A percentile compares a stretch with the other conserved stretches of the same genome.
Conservation (phyloP, 2,113 vertebrate species). For the Passer domesticus region DNA sequence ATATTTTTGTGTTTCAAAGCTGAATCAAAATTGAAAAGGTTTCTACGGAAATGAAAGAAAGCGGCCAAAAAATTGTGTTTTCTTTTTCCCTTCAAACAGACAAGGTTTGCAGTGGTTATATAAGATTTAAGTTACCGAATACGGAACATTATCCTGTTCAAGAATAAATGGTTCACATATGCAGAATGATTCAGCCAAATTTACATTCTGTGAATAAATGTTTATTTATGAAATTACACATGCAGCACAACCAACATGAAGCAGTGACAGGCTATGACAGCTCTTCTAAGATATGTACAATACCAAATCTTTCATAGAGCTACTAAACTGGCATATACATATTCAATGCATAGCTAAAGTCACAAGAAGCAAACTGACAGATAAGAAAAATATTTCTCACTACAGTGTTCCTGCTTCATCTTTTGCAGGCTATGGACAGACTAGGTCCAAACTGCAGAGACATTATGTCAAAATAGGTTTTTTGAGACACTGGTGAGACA, state of each 20-base stretch:
- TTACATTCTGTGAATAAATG: constrained; percentile 63
- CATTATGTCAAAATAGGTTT: not conserved
- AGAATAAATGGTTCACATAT: constrained; percentile 68
- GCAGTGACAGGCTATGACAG: not conserved
- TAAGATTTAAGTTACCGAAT: constrained; percentile 60
- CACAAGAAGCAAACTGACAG: not conserved
- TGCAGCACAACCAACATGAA: constrained; percentile 20
- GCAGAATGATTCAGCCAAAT: constrained; percentile 60
- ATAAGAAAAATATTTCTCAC: not conserved
- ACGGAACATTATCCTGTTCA: constrained; percentile 12
- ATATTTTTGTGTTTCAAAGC: constrained; percentile 53
- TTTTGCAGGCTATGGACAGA: not conserved
- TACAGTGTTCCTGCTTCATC: not conserved
- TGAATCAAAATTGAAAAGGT: constrained; percentile 38
- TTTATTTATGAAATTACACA: constrained; percentile 64
- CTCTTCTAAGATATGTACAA: not conserved
- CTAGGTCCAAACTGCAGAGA: not conserved
- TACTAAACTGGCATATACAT: constrained; percentile 16
- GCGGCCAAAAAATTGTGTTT: constrained; percentile 46
- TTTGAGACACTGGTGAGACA: not conserved
- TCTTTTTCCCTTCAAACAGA: constrained; percentile 53
- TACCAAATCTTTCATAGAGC: not conserved
- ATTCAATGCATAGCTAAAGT: not conserved
- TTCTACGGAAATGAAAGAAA: constrained; percentile 58
- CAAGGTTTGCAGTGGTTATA: constrained; percentile 63